A percentile compares a stretch with the other conserved stretches of the same genome.
Conservation (phyloP, 2,888 invertebrate species). For the Carterocephalus palaemon region DNA sequence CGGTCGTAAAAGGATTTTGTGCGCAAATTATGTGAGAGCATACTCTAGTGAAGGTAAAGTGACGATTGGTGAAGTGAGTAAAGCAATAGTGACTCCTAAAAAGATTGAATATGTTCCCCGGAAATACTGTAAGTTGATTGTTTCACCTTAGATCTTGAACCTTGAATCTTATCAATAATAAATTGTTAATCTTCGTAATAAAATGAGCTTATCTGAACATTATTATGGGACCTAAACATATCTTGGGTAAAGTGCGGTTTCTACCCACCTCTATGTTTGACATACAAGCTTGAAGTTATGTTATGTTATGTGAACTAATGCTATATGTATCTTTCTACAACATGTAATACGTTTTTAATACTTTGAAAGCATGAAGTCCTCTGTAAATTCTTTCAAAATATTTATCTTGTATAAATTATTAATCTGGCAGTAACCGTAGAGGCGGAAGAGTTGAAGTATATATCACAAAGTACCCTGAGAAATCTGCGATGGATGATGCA, state of each 20-base stretch:
- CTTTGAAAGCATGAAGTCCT: too few relatives aligned
- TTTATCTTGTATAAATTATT: too few relatives aligned
- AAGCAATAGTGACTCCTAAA: slow-evolving; percentile 77
- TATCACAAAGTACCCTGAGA: slow-evolving; percentile 85
- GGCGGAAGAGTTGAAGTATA: slow-evolving; percentile 73
- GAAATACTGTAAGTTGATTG: slow-evolving; percentile 86
- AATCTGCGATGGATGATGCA: slow-evolving; percentile 98
- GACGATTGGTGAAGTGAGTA: slow-evolving; percentile 86
- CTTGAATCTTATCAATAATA: slow-evolving; percentile 2
- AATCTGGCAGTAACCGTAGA: slow-evolving; percentile 70
- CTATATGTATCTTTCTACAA: background rate
- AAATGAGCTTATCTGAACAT: too few relatives aligned
- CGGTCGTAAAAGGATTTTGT: slow-evolving; percentile 57
- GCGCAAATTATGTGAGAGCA: slow-evolving; percentile 60
- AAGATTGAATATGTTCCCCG: slow-evolving; percentile 90
- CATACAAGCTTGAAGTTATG: slow-evolving; percentile 85
- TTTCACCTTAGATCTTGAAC: too few relatives aligned
- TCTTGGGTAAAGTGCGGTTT: background rate
- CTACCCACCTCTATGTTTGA: slow-evolving; percentile 92
- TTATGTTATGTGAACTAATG: too few relatives aligned
- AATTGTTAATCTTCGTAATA: too few relatives aligned
- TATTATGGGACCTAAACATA: background rate
- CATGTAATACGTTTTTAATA: slow-evolving; percentile 29
- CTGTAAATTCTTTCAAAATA: too few relatives aligned
- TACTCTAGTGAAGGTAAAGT: slow-evolving; percentile 78